A percentile compares a stretch with the other conserved stretches of the same genome.
These are phyloP conservation scores for Melipona quadrifasciata DNA, from an alignment of 1,140 invertebrate genomes.

Conservation along the genomic window DNA sequence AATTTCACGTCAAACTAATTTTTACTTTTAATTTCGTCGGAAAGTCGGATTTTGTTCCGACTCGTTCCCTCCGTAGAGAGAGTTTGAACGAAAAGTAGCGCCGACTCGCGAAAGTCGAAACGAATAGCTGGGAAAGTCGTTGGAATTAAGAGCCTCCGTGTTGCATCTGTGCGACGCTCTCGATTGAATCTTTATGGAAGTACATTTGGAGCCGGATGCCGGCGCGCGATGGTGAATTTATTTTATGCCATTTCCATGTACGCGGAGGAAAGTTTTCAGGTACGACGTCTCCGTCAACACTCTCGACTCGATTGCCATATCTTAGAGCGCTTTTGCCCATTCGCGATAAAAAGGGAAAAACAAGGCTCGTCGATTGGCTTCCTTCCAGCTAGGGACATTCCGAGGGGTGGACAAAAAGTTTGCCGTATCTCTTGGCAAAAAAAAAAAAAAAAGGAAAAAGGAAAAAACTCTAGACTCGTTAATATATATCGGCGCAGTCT, in stretches of 20 bases:
- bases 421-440: constrained; percentile 27
- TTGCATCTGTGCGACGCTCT: background rate
- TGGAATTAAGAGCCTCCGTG: background rate
- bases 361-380: constrained; percentile 42
- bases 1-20: background rate
- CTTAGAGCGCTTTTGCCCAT: background rate
- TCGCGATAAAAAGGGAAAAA: constrained; percentile 37
- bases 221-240: background rate
- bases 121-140: background rate
- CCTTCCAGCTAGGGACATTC: constrained; percentile 22
- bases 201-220: background rate
- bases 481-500: constrained; percentile 32
- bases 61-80: no score
- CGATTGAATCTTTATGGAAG: background rate
- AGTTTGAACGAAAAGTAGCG: background rate
- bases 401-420: constrained; percentile 7
- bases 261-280: constrained; percentile 26
- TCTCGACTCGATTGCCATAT: constrained; percentile 45
- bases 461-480: constrained; percentile 18
- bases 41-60: background rate
- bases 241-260: background rate
- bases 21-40: no score
- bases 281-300: constrained; percentile 9
- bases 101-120: background rate
- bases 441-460: constrained; percentile 9